phyloP scores from a whole-genome alignment of 2,113 vertebrate species.

The Anas platyrhynchos region DNA sequence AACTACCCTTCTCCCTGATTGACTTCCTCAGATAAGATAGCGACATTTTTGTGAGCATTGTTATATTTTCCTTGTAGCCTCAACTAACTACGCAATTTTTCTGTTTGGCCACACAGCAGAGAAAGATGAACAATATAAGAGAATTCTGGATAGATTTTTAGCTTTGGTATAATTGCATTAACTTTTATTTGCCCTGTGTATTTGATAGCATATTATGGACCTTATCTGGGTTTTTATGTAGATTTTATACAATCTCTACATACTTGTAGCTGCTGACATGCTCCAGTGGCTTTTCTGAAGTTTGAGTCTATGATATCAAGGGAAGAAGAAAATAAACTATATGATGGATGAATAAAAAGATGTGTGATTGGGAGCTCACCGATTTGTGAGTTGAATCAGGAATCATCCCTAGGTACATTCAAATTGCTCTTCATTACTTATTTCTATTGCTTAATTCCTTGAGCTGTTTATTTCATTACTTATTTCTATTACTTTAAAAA shows the following conservation, averaged over 20 bases:
- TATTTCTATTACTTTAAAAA: constrained; percentile 1
- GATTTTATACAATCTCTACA: not conserved
- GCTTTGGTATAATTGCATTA: not conserved
- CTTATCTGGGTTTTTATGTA: not conserved
- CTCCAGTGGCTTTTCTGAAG: not conserved
- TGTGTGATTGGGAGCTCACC: not conserved
- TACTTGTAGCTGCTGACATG: not conserved
- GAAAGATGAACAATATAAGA: not conserved
- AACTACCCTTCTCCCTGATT: not conserved
- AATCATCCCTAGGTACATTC: not conserved
- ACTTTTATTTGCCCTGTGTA: not conserved
- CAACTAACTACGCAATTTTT: not conserved
- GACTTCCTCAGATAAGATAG: not conserved
- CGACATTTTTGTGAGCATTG: not conserved
- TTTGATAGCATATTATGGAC: not conserved
- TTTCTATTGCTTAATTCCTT: not conserved
- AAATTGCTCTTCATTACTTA: not conserved
- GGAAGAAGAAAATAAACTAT: not conserved
- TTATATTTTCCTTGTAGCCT: not conserved
- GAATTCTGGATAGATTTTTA: not conserved
- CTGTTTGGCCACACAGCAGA: not conserved
- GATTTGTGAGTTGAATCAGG: not conserved
- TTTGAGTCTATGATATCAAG: not conserved
- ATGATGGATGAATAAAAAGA: not conserved
- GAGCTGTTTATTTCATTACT: not conserved